Evolutionary conservation across 1,140 invertebrate genomes (phyloP).

Genomic region (Drosophila pruinosa): DNA sequence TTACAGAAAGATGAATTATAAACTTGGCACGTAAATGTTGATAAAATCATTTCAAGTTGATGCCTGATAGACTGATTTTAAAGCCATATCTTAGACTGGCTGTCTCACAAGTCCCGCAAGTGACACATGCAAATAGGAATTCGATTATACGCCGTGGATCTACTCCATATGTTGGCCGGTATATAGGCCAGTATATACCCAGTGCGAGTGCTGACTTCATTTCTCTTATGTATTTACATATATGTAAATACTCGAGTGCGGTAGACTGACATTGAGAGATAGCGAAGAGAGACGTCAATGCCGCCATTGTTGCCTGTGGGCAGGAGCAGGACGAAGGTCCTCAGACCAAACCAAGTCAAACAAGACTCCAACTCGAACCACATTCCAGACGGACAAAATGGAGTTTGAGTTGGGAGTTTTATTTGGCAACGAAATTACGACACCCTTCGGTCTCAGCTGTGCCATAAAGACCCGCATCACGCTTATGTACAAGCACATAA

Average conservation of each 20-base stretch:
- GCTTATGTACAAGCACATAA: constrained; percentile 22
- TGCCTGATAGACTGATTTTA: neutral
- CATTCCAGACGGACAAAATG: constrained; percentile 55
- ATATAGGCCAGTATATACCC: constrained; percentile 50
- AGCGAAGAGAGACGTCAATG: neutral
- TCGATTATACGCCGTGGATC: constrained; percentile 7
- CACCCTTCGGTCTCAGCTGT: constrained; percentile 61
- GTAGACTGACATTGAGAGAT: neutral
- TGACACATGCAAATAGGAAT: constrained; percentile 6
- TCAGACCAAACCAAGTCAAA: neutral
- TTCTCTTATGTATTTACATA: constrained; percentile 29
- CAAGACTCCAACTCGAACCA: neutral
- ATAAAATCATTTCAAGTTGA: no score
- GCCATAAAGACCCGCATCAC: constrained; percentile 38
- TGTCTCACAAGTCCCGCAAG: neutral
- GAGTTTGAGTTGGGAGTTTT: constrained; percentile 67
- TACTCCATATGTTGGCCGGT: constrained; percentile 45
- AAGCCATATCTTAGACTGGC: neutral
- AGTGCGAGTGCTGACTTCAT: constrained; percentile 60
- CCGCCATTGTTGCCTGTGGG: neutral
- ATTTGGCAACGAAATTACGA: constrained; percentile 79
- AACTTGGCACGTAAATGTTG: no score
- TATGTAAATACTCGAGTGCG: constrained; percentile 3
- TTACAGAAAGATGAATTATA: no score
- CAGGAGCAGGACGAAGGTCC: neutral